Percentiles rank a stretch among this genome's conserved stretches.
Conservation (phyloP, 1,140 invertebrate species). For the Myzus persicae region DNA sequence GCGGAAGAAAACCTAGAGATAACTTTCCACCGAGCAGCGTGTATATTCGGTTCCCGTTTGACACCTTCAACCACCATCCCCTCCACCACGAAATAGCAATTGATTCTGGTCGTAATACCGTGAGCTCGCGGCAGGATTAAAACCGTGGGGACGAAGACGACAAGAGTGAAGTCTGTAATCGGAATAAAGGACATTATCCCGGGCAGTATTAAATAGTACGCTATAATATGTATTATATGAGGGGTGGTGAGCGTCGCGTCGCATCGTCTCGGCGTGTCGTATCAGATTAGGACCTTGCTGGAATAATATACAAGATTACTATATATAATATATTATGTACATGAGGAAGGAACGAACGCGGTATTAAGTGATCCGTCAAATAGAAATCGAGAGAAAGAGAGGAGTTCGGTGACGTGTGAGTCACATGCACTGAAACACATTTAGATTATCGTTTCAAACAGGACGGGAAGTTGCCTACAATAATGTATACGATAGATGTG, state of each 20-base stretch:
- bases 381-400: constrained; percentile 59
- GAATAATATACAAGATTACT: constrained; percentile 54
- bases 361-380: constrained; percentile 59
- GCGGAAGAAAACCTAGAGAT: neutral
- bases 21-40: neutral
- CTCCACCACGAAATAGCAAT: neutral
- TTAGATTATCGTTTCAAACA: constrained; percentile 42
- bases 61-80: constrained; percentile 9
- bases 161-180: neutral
- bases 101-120: constrained; percentile 25
- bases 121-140: neutral
- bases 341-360: constrained; percentile 38
- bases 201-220: constrained; percentile 45
- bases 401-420: constrained; percentile 44
- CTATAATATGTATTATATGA: constrained; percentile 34
- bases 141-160: constrained; percentile 24
- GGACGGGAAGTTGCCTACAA: neutral
- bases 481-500: neutral
- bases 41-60: neutral
- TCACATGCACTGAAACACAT: constrained; percentile 35
- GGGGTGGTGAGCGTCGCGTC: constrained; percentile 37
- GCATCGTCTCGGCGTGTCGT: constrained; percentile 38
- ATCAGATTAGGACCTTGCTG: constrained; percentile 21
- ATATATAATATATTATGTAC: constrained; percentile 19
- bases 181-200: constrained; percentile 28